Evolutionary conservation across 2,797 vertebrate genomes (phyloP).

Genomic region (Malacoraja senta): DNA sequence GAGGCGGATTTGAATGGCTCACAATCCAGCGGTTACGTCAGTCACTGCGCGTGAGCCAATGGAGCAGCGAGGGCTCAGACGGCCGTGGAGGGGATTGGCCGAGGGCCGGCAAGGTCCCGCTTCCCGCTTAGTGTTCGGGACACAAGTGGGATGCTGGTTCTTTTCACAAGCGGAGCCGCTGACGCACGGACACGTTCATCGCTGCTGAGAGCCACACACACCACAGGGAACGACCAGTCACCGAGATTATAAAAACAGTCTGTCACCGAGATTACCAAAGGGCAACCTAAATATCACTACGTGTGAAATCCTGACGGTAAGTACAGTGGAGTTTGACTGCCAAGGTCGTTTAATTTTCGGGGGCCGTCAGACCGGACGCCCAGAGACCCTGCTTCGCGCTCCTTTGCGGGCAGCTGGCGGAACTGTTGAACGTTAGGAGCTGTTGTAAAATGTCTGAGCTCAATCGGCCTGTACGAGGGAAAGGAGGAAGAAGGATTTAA

Average conservation of each 20-base stretch:
- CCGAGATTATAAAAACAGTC: too few relatives aligned
- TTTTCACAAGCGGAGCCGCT: not conserved
- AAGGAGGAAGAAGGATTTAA: too few relatives aligned
- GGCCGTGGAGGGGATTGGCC: not conserved
- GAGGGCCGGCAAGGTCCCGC: not conserved
- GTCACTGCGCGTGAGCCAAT: not conserved
- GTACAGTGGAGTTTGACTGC: not conserved
- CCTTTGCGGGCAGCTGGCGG: not conserved
- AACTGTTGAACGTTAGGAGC: too few relatives aligned
- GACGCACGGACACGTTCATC: not conserved
- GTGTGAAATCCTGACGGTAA: not conserved
- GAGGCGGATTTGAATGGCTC: not conserved
- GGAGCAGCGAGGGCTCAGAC: not conserved
- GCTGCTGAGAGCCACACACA: not conserved
- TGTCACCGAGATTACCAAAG: too few relatives aligned
- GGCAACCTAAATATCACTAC: not conserved
- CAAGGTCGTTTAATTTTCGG: too few relatives aligned
- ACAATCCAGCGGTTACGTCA: not conserved
- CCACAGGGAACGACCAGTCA: not conserved
- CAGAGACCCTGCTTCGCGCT: not conserved
- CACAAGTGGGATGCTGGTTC: accelerated
- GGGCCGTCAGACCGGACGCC: too few relatives aligned
- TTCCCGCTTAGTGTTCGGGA: too few relatives aligned
- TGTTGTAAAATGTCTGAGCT: too few relatives aligned
- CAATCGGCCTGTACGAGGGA: too few relatives aligned